Evolutionary conservation across 2,113 vertebrate genomes (phyloP), one percentile per base, ranked within the genome.

Genomic region (Brachypodius melanocephalos): DNA sequence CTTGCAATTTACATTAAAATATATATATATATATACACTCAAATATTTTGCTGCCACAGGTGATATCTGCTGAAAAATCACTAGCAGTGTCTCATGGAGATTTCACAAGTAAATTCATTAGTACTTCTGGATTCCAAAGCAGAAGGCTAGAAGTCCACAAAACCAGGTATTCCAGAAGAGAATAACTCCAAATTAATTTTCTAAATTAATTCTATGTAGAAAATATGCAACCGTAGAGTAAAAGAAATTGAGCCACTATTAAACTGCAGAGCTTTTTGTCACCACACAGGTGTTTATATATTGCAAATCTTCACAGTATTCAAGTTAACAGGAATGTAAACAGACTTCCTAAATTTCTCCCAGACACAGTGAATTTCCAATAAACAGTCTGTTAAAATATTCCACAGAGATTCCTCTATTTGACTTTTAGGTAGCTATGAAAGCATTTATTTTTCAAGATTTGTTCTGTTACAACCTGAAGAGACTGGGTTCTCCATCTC

Each of bases 351-450:
- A 34, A 85, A 69, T 92, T 93, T 54, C 54, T 88, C 31, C 38
- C 22, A 89, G 66, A 85, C 10, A 63, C 25, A 66, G 9, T 29
- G 34, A 42, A 73, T 83, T 89, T 90, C 32, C 63, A 38, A 82
- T 66, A 93, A 95, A 86, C 16, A 77, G 29, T 49, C 58, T 82
- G 38, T 54, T 52, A 92, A 93, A 92, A 90, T 55, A 94, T 57
- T 95, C 52, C 34, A 46, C 42, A 76, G 49, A 66, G 13, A 14
- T 61, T 74, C 17, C 10, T 94, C 40, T 57, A 55, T 89, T 87
- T 91, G 34, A 90, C 63, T 94, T 83, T 90, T 71, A 87, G 42
- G 85, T 52, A 90, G 15, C 25, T 78, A 22, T 63, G 58, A 87
- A 93, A 86, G 18, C 32, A 51, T 21, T 73, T 71, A 19, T 69